Percentiles rank a stretch among this genome's conserved stretches.
Conservation (phyloP, 2,797 vertebrate genomes). For the Rhadinocentrus ornatus region DNA sequence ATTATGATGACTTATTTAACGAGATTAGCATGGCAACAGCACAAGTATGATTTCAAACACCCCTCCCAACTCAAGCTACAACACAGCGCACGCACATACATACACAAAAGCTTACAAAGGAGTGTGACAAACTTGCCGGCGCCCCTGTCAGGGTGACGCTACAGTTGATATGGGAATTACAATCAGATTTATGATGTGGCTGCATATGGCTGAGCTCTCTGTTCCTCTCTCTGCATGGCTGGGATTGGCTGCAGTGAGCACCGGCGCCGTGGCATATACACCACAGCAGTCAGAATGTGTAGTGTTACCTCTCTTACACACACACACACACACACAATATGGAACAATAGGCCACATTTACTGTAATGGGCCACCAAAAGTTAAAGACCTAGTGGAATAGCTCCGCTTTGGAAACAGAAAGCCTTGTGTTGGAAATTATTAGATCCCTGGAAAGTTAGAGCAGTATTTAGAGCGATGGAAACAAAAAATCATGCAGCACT, state of each 20-base stretch:
- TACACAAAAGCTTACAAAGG: constrained; percentile 57
- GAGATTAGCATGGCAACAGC: constrained; percentile 77
- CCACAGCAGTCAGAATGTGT: constrained; percentile 73
- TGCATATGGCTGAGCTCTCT: constrained; percentile 82
- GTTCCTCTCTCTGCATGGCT: constrained; percentile 74
- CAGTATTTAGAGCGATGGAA: constrained; percentile 56
- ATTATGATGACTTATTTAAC: constrained; percentile 81
- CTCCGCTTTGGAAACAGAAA: constrained; percentile 65
- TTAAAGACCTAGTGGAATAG: constrained; percentile 63
- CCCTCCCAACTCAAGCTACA: constrained; percentile 48
- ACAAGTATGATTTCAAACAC: constrained; percentile 78
- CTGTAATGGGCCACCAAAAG: constrained; percentile 72
- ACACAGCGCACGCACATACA: constrained; percentile 48
- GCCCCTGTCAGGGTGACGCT: constrained; percentile 75
- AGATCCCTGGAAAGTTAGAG: constrained; percentile 56
- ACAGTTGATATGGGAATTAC: constrained; percentile 82
- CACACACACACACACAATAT: constrained; percentile 40
- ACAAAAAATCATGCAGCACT: constrained; percentile 34
- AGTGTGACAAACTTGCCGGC: constrained; percentile 76
- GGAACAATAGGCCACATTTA: constrained; percentile 76
- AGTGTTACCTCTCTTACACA: constrained; percentile 67
- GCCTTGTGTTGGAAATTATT: constrained; percentile 71
- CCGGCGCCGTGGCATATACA: constrained; percentile 71
- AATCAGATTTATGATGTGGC: constrained; percentile 85
- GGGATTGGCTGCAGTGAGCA: constrained; percentile 79